A percentile compares a stretch with the other conserved stretches of the same genome.
Evolutionary conservation across 2,888 invertebrate genomes (phyloP).

Genomic region (Apodemia duryi): DNA sequence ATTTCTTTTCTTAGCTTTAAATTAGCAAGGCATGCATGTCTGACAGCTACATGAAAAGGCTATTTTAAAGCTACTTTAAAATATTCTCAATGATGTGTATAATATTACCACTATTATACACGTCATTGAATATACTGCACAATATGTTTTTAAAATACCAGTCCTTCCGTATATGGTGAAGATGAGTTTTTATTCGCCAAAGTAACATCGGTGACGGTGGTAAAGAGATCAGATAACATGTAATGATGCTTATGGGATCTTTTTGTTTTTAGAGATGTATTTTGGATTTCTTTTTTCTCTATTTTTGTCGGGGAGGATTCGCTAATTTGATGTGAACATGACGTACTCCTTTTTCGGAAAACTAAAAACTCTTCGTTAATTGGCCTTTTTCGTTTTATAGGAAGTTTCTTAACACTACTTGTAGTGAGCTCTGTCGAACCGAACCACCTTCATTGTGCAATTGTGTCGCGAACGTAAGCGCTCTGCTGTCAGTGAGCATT

Average conservation of each 20-base stretch:
- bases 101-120: no score
- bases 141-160: no score
- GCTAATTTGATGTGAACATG: not conserved
- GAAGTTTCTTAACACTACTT: not conserved
- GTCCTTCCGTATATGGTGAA: no score
- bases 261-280: not conserved
- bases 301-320: not conserved
- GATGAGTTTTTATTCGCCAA: no score
- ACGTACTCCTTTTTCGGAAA: not conserved
- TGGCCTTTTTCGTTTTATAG: not conserved
- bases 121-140: no score
- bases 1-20: no score
- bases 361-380: not conserved
- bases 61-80: no score
- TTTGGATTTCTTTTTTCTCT: not conserved
- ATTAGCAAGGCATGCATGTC: no score
- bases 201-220: no score
- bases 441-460: not conserved
- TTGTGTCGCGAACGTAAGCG: not conserved
- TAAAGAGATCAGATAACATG: no score
- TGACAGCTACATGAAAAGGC: no score
- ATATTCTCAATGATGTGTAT: no score
- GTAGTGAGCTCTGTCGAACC: not conserved
- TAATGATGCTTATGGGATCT: not conserved
- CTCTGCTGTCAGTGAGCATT: not conserved